Evolutionary conservation across 2,797 vertebrate species (phyloP).

Genomic region (Chaenodraco wilsoni): DNA sequence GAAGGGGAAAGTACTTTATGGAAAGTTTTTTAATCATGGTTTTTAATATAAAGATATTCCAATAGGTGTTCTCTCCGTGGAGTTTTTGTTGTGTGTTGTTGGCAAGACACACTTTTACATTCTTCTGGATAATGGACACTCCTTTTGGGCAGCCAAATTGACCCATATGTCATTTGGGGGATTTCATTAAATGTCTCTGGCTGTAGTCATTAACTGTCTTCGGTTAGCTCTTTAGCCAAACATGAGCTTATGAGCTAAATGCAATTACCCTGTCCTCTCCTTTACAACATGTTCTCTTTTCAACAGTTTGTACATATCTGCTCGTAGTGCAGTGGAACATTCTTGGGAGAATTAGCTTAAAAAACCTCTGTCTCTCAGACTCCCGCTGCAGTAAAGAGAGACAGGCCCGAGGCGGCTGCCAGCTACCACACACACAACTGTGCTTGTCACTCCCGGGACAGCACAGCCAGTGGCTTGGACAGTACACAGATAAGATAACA

Average conservation of each 20-base stretch:
- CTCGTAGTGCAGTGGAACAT: constrained; percentile 46
- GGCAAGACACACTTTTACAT: constrained; percentile 50
- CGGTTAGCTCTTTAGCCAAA: constrained; percentile 46
- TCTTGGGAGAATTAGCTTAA: constrained; percentile 34
- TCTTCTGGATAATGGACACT: constrained; percentile 64
- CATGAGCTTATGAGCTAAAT: constrained; percentile 38
- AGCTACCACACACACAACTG: constrained; percentile 66
- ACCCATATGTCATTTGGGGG: constrained; percentile 60
- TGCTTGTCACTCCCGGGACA: constrained; percentile 72
- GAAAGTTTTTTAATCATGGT: constrained; percentile 48
- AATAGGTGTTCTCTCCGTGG: constrained; percentile 56
- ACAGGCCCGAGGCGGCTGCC: constrained; percentile 45
- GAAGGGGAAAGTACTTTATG: constrained; percentile 19
- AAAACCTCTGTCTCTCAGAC: constrained; percentile 48
- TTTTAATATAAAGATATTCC: constrained; percentile 52
- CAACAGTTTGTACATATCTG: constrained; percentile 53
- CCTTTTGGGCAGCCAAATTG: constrained; percentile 61
- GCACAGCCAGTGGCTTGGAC: constrained; percentile 68
- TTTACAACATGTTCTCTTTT: constrained; percentile 38
- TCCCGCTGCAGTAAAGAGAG: constrained; percentile 37
- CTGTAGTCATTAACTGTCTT: constrained; percentile 53
- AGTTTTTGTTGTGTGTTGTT: constrained; percentile 49
- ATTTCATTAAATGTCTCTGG: constrained; percentile 61
- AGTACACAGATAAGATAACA: constrained; percentile 75
- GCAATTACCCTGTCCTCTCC: constrained; percentile 54